A percentile compares a stretch with the other conserved stretches of the same genome.
These are phyloP conservation scores for Antedon mediterranea DNA, from an alignment of 53 echinoderm and acorn worm species.

Conservation along the genomic window DNA sequence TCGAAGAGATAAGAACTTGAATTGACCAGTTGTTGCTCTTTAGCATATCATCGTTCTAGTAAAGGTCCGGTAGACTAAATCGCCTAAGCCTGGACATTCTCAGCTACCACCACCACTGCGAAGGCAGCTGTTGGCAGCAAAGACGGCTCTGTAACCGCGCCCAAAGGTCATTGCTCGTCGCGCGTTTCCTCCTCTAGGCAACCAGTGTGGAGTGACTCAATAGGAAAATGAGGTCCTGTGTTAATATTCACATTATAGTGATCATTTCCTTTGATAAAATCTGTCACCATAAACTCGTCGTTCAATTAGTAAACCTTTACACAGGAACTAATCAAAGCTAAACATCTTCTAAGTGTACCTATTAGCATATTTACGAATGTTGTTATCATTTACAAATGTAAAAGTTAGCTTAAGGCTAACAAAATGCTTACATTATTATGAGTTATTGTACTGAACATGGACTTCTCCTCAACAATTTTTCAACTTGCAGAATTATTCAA, in stretches of 20 bases:
- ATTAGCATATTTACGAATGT: not conserved
- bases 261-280: not conserved
- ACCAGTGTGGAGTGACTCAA: not conserved
- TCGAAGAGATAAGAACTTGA: not conserved
- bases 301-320: not conserved
- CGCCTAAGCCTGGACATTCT: not conserved
- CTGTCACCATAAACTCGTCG: not conserved
- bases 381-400: not conserved
- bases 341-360: not conserved
- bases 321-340: not conserved
- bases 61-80: not conserved
- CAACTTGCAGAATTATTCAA: too few species aligned
- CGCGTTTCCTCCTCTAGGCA: not conserved
- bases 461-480: too few species aligned
- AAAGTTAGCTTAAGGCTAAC: not conserved
- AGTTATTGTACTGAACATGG: too few species aligned
- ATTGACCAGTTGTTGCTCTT: not conserved
- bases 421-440: not conserved
- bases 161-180: not conserved
- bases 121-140: not conserved
- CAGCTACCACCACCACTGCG: not conserved
- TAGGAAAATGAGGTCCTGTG: not conserved
- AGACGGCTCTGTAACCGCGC: not conserved
- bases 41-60: not conserved
- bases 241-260: not conserved